A percentile compares a stretch with the other conserved stretches of the same genome.
Conservation (phyloP, 2,888 invertebrate genomes). For the Xanthia togata region DNA sequence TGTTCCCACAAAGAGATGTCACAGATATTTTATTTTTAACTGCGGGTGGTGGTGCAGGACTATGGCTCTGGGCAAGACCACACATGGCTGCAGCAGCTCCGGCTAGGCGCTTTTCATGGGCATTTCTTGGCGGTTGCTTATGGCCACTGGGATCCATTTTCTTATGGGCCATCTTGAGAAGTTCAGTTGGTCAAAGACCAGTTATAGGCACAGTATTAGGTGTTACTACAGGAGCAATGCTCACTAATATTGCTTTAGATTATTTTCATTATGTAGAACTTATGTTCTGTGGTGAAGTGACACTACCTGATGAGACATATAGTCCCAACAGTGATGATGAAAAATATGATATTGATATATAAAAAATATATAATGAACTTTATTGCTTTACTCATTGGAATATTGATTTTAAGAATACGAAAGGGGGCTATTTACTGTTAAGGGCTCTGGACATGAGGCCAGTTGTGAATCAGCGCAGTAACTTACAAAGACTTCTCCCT, state of each 20-base stretch:
- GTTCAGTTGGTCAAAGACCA: conserved; percentile 93
- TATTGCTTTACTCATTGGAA: conserved; percentile 47
- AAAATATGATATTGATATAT: conserved; percentile 89
- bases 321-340: conserved; percentile 89
- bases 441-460: not conserved
- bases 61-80: conserved; percentile 95
- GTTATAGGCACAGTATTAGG: conserved; percentile 92
- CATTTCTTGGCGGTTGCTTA: conserved; percentile 94
- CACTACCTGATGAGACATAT: conserved; percentile 85
- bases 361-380: conserved; percentile 55
- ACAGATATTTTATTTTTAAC: conserved; percentile 95
- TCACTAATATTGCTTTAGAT: conserved; percentile 91
- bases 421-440: conserved; percentile 57
- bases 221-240: conserved; percentile 92
- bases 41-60: conserved; percentile 95
- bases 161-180: conserved; percentile 96
- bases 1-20: conserved; percentile 93
- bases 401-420: conserved; percentile 40
- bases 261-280: conserved; percentile 92
- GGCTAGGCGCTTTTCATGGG: conserved; percentile 92
- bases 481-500: not conserved
- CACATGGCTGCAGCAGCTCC: conserved; percentile 93
- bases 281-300: conserved; percentile 89
- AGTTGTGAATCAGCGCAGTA: not conserved
- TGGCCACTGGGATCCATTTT: conserved; percentile 97